Evolutionary conservation across 2,113 vertebrate genomes (phyloP), one percentile per base, ranked within the genome.

Genomic region (Pholis gunnellus): DNA sequence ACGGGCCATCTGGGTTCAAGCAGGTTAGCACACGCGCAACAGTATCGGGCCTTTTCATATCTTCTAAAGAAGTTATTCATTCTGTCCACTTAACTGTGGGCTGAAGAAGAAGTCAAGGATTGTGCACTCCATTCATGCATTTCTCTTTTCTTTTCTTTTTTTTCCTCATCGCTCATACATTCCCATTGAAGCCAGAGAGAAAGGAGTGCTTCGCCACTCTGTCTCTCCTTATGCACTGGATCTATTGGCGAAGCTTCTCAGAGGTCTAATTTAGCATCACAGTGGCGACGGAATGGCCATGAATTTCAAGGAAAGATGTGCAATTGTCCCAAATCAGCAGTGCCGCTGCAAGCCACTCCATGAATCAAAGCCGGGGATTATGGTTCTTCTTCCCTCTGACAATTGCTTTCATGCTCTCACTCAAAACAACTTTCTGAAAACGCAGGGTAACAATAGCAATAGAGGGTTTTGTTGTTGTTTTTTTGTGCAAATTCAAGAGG

Each of bases 1-100:
- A 89, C 68, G 59, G 83, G 77, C 68, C 91, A 89, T 87, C 87
- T 88, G 88, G 87, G 91, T 60, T 75, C 72, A 78, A 38, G 57
- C 73, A 20, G 27, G 78, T 87, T 81, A 71, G 65, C 86, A 70
- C 80, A 74, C 79, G 88, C 61, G 76, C 74, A 40, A 38, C 66
- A 13, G 46, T 2, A 87, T 84, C 87, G n/a, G 65, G 7, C 54
- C 40, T 2, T 72, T 75, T 56, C 54, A 13, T 57, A 59, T 84
- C 85, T 86, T 86, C 79, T 27, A 89, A 88, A 92, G 86, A 74
- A 69, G 54, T 75, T 38, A 60, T 85, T 59, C 42, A 46, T 63
- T 80, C 42, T 68, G 57, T 81, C 80, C 82, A 72, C 54, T 7
- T 68, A 64, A 42, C 61, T 22, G 40, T 36, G 76, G 52, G 3